Evolutionary conservation across 1,140 invertebrate genomes (phyloP).

Genomic region (Holotrichia oblita): DNA sequence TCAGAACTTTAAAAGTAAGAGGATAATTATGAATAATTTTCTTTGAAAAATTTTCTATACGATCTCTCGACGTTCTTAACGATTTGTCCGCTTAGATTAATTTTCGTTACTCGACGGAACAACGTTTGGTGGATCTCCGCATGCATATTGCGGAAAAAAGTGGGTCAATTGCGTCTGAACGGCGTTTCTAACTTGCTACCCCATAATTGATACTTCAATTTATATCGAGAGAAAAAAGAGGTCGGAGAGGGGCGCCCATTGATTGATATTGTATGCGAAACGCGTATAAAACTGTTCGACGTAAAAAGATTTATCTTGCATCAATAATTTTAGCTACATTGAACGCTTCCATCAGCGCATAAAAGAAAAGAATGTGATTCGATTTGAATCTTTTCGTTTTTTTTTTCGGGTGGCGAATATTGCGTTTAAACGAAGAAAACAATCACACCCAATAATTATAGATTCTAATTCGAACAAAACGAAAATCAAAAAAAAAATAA

Average conservation of each 20-base stretch:
- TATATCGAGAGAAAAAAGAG: background rate
- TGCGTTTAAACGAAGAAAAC: too few relatives aligned
- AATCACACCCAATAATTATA: too few relatives aligned
- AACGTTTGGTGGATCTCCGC: too few relatives aligned
- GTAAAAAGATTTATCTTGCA: constrained; percentile 1
- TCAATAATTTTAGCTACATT: constrained; percentile 17
- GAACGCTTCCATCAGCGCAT: background rate
- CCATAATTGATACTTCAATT: background rate
- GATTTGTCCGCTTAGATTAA: too few relatives aligned
- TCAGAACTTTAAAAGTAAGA: background rate
- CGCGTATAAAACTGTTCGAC: background rate
- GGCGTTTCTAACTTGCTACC: background rate
- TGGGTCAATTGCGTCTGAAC: background rate
- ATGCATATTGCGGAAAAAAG: background rate
- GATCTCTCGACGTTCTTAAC: too few relatives aligned
- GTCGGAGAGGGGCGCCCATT: background rate
- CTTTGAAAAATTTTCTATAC: background rate
- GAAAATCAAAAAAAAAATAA: too few relatives aligned
- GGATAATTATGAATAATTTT: background rate
- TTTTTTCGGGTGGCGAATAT: too few relatives aligned
- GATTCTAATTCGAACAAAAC: too few relatives aligned
- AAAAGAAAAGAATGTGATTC: background rate
- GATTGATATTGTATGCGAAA: constrained; percentile 13
- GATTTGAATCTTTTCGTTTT: too few relatives aligned
- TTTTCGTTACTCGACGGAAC: too few relatives aligned